Base-by-base conservation (phyloP, 2,113 vertebrate genomes). In the Sigmodon hispidus region DNA sequence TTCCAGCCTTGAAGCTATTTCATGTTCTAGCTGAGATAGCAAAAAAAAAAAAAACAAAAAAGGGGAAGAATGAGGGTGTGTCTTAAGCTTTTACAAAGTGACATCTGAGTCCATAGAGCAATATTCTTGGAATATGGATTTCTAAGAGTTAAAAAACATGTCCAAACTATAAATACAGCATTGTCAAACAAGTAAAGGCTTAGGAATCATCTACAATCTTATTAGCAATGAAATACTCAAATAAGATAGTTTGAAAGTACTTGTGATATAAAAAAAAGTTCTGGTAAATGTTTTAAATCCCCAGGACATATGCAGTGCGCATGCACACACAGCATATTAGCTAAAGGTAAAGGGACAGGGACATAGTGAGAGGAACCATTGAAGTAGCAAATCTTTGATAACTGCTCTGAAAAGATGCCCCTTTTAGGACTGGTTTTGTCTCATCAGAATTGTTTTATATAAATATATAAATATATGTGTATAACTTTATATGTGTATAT, bases 191-290 rank as follows among this genome's bases (percentile, higher is more conserved):
- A 17, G 3, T 75, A 43, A 89, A 45, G 70, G 55, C 43, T 79
- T 89, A 73, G 11, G 11, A 22, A 79, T 83, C 12, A 94, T 50
- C 45, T 2, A 3, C 69, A 63, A n/a, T 92, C 72, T 48, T 40
- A 96, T 52, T 45, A 89, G 55, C 34, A 87, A 93, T 29, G 83
- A 55, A 73, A 76, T 16, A 93, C 70, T 90, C 50, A 79, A 94
- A 61, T 52, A 21, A 94, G 81, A 69, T 24, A 21, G 50, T 59
- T 13, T 73, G 77, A 50, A 77, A 17, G 11, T 79, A 34, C 31
- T 52, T 36, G 31, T 79, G 76, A 85, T 26, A 15, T 69, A 52
- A 79, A 79, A 76, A 77, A 50, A 79, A 29, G 34, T 50, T 29
- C 75, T 77, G 29, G 26, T 43, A 36, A 81, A 7, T 87, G 29